Evolutionary conservation across 2,888 invertebrate species (phyloP).

Genomic region (Uropetala carovei): DNA sequence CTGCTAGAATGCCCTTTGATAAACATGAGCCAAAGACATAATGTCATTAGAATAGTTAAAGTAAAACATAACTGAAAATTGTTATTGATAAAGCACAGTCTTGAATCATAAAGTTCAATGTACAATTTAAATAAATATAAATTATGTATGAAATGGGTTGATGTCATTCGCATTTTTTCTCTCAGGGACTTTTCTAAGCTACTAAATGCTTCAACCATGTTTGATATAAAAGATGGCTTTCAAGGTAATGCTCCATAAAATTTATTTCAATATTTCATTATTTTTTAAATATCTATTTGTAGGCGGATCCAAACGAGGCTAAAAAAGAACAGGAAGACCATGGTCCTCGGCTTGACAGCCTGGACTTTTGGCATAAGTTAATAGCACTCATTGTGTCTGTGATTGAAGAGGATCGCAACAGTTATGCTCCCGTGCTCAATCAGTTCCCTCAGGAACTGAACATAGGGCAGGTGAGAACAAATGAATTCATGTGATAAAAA

Average conservation of each 20-base stretch:
- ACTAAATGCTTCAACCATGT: no score
- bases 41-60: no score
- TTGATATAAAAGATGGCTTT: not conserved
- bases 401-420: conserved; percentile 98
- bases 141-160: no score
- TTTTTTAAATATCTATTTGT: conserved; percentile 67
- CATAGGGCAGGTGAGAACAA: conserved; percentile 88
- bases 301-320: conserved; percentile 93
- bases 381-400: conserved; percentile 98
- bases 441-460: conserved; percentile 99
- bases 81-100: no score
- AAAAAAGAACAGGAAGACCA: conserved; percentile 92
- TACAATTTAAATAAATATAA: no score
- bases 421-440: conserved; percentile 98
- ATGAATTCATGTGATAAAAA: not conserved
- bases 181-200: no score
- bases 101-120: no score
- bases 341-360: conserved; percentile 90
- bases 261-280: not conserved
- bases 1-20: no score
- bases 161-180: no score
- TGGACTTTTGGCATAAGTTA: conserved; percentile 99
- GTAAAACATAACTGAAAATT: no score
- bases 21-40: no score
- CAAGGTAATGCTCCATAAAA: no score